These are phyloP conservation scores for Colius striatus DNA, from an alignment of 2,113 vertebrate species.

Conservation along the genomic window DNA sequence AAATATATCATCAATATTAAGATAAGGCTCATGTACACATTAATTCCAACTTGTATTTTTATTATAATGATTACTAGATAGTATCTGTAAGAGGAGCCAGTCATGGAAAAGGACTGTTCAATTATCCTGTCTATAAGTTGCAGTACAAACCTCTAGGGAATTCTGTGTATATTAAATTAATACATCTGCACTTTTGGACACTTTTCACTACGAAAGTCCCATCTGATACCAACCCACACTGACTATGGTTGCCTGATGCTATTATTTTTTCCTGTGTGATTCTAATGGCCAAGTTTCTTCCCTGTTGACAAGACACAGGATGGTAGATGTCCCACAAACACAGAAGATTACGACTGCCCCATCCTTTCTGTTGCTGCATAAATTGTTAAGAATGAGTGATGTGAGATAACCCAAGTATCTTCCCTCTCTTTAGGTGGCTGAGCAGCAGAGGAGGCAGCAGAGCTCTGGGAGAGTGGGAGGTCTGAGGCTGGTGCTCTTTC, in stretches of 20 bases:
- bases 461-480: neutral
- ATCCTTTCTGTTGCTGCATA: neutral
- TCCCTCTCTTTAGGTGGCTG: neutral
- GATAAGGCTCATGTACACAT: neutral
- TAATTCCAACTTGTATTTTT: neutral
- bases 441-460: neutral
- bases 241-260: neutral
- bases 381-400: neutral
- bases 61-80: neutral
- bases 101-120: neutral
- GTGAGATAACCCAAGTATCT: neutral
- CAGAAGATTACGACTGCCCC: neutral
- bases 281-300: neutral
- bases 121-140: neutral
- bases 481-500: neutral
- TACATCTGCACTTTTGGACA: neutral
- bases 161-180: conserved; percentile 14
- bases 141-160: neutral
- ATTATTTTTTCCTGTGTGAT: neutral
- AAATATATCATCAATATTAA: neutral
- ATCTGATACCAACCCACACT: neutral
- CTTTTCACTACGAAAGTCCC: neutral
- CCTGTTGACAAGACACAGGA: neutral
- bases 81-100: neutral
- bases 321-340: neutral